Base-by-base conservation (phyloP, 2,113 vertebrate genomes). In the Tamias sibiricus region DNA sequence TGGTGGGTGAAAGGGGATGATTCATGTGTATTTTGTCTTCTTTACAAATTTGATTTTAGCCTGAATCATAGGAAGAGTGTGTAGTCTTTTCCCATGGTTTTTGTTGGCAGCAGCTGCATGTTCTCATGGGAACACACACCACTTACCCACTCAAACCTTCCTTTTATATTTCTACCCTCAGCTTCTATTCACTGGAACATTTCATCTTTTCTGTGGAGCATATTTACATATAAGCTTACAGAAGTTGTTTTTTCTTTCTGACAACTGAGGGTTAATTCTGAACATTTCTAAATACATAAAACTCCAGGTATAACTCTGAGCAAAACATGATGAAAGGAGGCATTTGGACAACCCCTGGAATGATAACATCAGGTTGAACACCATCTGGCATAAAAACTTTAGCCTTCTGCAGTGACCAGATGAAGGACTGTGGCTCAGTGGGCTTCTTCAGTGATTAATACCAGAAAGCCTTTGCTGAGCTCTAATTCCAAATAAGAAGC, bases 11-110 rank as follows among this genome's bases (percentile, higher is more conserved):
- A 71, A 88, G 44, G 24, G 8, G 71, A 93, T 97, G 94, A 97
- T 37, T 97, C 95, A 93, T 85, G 77, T 85, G 26, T 80, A 49
- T 96, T 96, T 95, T 87, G 74, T 92, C 49, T 97, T 37, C n/a
- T 90, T 84, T 52, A 88, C 74, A 96, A 85, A 88, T 91, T 79
- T 76, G 49, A 90, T 94, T 95, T 96, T 84, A 92, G 71, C 81
- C 91, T 96, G 92, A 97, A 95, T 93, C 95, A 95, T 44, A 96
- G 72, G 90, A 97, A 80, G 75, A 97, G 64, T 90, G 84, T 94
- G 62, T 11, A 62, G 66, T 32, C 30, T 94, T 91, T 96, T 94
- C 95, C 82, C 95, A 74, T 59, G 92, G 87, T 35, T 84, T 95
- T 80, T 84, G 66, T 84, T 95, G 95, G 76, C 95, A 91, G 81